Evolutionary conservation across 2,888 invertebrate genomes (phyloP), one percentile per base, ranked within the genome.

Genomic region (Panzeria rudis): DNA sequence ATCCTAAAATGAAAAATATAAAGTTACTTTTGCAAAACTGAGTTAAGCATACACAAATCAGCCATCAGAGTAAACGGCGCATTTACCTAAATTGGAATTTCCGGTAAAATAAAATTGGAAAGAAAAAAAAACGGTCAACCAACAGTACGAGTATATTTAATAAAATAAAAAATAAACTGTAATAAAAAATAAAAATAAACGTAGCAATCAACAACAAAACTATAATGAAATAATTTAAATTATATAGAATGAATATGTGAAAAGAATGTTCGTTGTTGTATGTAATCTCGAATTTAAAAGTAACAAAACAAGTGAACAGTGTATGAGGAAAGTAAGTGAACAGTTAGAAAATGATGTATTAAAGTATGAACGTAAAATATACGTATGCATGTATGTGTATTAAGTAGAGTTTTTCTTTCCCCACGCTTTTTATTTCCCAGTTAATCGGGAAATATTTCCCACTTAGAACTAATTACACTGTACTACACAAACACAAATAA

Each of bases 1-100:
- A 82, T 71, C 44, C 66, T 44, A 82, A 82, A 79, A 83, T 41
- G 35, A 72, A 50, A 56, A 25, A 44, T 15, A 68, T 61, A 54
- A 76, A 81, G 69, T 72, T 44, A 77, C 76, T 81, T 76, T 78
- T 44, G 75, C 75, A 75, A 85, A 59, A 68, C 61, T 75, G 35
- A 72, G 52, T 81, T 72, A 68, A 64, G 81, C 50, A 47, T 59
- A 66, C 62, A 72, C 71, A 85, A 85, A 78, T 66, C 73, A 78
- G 54, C 50, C 61, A 64, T 59, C 78, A 82, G 73, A 75, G 81
- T 89, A 89, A 90, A 90, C 91, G 89, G 87, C 90, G 91, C 89
- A 91, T 91, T 91, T 91, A 90, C 91, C 91, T 91, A 91, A 91
- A 91, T 91, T 91, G 91, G 91, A 90, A 91, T 91, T 89, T 91